Percentiles rank a stretch among this genome's conserved stretches.
These are phyloP conservation scores for Sternarchorhynchus goeldii DNA, from an alignment of 2,797 vertebrate species.

Conservation along the genomic window DNA sequence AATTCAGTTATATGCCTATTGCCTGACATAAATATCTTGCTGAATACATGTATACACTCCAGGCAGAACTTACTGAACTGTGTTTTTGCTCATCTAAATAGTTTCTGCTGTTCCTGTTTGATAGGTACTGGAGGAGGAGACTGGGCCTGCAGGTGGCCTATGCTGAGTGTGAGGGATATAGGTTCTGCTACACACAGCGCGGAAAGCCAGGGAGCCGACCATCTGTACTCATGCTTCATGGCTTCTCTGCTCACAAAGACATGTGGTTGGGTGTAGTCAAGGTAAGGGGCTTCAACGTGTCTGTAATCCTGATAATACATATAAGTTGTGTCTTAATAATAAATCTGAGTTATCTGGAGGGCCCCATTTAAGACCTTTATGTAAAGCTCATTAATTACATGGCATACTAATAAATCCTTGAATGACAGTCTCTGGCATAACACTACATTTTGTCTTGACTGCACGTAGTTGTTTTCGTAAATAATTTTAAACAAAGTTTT, in stretches of 20 bases:
- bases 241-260: conserved; percentile 93
- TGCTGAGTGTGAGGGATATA: conserved; percentile 76
- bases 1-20: neutral
- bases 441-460: no score
- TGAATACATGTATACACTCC: neutral
- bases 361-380: no score
- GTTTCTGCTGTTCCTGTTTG: conserved; percentile 6
- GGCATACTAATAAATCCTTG: no score
- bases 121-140: conserved; percentile 86
- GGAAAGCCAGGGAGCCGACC: conserved; percentile 80
- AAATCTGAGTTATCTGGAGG: no score
- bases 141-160: conserved; percentile 84
- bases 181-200: conserved; percentile 88
- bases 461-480: no score
- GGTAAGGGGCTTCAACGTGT: conserved; percentile 66
- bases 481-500: no score
- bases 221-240: conserved; percentile 90
- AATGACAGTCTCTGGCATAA: no score
- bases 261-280: conserved; percentile 91
- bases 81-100: neutral
- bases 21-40: neutral
- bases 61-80: neutral
- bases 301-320: neutral
- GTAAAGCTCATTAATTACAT: no score
- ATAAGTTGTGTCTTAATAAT: no score